These are phyloP conservation scores for Poeciliopsis turneri DNA, from an alignment of 2,797 vertebrate genomes.

Conservation along the genomic window DNA sequence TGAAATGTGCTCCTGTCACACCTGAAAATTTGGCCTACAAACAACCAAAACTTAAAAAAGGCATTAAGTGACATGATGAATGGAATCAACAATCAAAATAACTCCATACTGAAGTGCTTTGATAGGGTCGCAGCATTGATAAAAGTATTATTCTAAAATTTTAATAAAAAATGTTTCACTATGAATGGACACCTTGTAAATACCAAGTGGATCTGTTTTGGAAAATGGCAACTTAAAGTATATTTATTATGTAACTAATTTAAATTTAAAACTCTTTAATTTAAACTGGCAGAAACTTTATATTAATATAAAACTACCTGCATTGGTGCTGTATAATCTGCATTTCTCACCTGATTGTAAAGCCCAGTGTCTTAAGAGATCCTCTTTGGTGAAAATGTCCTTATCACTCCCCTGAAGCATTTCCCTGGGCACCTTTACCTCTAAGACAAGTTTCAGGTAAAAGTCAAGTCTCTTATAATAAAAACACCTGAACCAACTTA, in stretches of 20 bases:
- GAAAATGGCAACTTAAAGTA: neutral
- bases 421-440: neutral
- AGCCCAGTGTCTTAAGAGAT: neutral
- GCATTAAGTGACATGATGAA: neutral
- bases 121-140: neutral
- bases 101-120: neutral
- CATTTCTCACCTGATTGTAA: slow-evolving; percentile 1
- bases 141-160: neutral
- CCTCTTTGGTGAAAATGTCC: slow-evolving; percentile 9
- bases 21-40: neutral
- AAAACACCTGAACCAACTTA: neutral
- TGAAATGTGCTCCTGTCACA: neutral
- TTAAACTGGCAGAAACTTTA: neutral
- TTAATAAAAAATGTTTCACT: neutral
- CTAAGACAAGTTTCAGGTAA: neutral
- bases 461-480: neutral
- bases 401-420: slow-evolving; percentile 42
- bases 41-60: neutral
- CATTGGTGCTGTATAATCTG: neutral
- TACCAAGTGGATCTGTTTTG: neutral
- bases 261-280: neutral
- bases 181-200: neutral
- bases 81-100: neutral
- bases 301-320: neutral
- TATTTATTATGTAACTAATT: neutral